Evolutionary conservation across 2,888 invertebrate species (phyloP), one percentile per base, ranked within the genome.

Genomic region (Oxycera nigricornis): DNA sequence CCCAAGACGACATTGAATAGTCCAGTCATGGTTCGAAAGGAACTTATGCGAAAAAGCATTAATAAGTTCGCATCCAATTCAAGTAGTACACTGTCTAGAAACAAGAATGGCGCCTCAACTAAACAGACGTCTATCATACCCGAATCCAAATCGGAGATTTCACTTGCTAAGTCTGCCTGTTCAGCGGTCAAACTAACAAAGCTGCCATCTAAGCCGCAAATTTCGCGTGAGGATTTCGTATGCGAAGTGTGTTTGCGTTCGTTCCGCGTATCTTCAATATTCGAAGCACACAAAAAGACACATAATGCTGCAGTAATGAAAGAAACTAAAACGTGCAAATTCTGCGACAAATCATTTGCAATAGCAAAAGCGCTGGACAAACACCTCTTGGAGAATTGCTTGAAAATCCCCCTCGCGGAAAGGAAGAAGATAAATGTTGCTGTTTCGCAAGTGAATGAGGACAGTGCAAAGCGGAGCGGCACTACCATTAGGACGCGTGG

Each of bases 261-360:
- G 14, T 72, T 72, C 35, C 35, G 72, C 1, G 59, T 72, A n/a
- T 59, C 57, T 7, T 72, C 72, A n/a, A 59, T 59, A 28, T 72
- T 59, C 59, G 59, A 72, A 59, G 39, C 59, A 1, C 72, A 72
- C 26, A 59, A 72, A 26, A 72, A 72, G 14, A 39, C 72, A 1
- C 72, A 72, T 20, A 57, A 72, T n/a, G 39, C 28, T 7, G n/a
- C 55, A 24, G 24, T 35, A 3, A 11, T 26, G 1, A 72, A 59
- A 17, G 26, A 39, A 3, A 24, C 24, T 0, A 73, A 73, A n/a
- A 73, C 41, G 1, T 73, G 73, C 35, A 73, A 62, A 73, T 73
- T 46, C 22, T 73, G 73, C 30, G 73, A 73, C 61, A 73, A 73
- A 52, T 30, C 35, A 7, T 73, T 73, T 65, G 73, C 62, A 4